Conservation (phyloP, 92 coral and sea anemone species). For the Phenganax subtilis region DNA sequence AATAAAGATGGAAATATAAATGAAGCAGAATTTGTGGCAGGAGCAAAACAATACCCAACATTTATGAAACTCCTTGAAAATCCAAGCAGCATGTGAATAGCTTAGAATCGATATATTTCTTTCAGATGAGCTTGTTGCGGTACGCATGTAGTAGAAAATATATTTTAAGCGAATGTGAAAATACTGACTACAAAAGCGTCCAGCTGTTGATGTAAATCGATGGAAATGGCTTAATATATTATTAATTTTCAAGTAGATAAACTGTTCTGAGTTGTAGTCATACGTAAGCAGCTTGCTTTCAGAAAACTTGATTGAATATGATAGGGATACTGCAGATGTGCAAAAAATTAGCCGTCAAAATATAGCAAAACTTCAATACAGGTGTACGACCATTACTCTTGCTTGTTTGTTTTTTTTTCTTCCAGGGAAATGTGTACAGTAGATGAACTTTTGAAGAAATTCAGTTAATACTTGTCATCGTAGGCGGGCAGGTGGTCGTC, state of each 20-base stretch:
- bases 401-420: background rate
- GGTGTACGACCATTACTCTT: background rate
- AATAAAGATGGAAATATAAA: conserved; percentile 90
- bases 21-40: conserved; percentile 87
- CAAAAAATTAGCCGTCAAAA: background rate
- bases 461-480: background rate
- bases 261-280: conserved; percentile 28
- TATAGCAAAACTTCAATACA: no score
- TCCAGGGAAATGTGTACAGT: background rate
- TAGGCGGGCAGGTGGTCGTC: background rate
- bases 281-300: background rate
- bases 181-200: background rate
- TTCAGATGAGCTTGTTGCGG: background rate
- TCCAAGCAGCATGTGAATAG: conserved; percentile 52
- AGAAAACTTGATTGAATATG: background rate
- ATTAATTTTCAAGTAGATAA: conserved; percentile 31
- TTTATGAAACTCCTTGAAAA: conserved; percentile 95
- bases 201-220: conserved; percentile 27
- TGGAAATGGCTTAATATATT: conserved; percentile 20
- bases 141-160: background rate
- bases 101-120: background rate
- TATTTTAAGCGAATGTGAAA: no score
- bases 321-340: background rate
- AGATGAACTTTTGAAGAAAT: background rate
- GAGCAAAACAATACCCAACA: conserved; percentile 88